These are phyloP conservation scores for Thelaira solivaga DNA, from an alignment of 2,888 invertebrate species.

Conservation along the genomic window DNA sequence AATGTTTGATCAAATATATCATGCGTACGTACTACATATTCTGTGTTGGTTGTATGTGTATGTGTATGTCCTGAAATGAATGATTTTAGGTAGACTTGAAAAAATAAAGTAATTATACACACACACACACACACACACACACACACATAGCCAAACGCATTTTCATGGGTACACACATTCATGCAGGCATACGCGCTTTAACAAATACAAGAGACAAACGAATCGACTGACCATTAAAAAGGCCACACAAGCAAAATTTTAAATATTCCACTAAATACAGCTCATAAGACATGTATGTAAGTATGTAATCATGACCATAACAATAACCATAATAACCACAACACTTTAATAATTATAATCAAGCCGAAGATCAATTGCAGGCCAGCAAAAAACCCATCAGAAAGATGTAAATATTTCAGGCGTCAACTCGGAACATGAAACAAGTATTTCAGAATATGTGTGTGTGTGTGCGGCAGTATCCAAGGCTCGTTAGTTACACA, in stretches of 20 bases:
- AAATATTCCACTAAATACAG: not conserved
- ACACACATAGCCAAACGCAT: conserved; percentile 39
- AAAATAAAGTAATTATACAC: conserved; percentile 3
- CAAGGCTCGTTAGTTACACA: not conserved
- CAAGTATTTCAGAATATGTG: not conserved
- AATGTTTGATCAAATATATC: conserved; percentile 5
- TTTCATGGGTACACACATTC: too few relatives aligned
- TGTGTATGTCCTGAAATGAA: not conserved
- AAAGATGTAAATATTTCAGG: conserved; percentile 18
- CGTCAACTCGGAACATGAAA: conserved; percentile 4
- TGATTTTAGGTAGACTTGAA: conserved; percentile 28
- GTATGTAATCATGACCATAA: not conserved
- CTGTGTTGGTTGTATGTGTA: too few relatives aligned
- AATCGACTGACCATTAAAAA: conserved; percentile 43
- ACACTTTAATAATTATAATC: conserved; percentile 55
- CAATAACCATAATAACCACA: too few relatives aligned
- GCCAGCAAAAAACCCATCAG: too few relatives aligned
- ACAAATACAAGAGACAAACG: conserved; percentile 17
- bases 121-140: conserved; percentile 10
- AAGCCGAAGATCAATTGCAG: conserved; percentile 34
- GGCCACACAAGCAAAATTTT: conserved; percentile 52
- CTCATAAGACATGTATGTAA: not conserved
- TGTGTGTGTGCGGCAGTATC: too few relatives aligned
- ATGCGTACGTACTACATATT: too few relatives aligned
- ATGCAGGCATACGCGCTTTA: conserved; percentile 30